Conservation (phyloP, 2,797 vertebrate species). For the Acrossocheilus fasciatus region DNA sequence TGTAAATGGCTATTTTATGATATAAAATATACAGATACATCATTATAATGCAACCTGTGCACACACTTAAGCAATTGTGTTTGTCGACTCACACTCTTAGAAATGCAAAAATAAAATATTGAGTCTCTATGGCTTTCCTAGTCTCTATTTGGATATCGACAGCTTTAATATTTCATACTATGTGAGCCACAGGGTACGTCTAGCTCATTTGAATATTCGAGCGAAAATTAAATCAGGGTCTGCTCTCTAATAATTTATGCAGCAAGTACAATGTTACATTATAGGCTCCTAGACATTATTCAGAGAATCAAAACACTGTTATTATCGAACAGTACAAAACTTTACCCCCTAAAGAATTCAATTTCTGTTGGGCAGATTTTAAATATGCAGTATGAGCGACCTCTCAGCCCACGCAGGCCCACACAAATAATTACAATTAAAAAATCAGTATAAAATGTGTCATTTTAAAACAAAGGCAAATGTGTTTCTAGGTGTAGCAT, state of each 20-base stretch:
- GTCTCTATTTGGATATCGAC: constrained; percentile 63
- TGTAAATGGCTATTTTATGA: not conserved
- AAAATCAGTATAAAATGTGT: not conserved
- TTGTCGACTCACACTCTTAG: constrained; percentile 34
- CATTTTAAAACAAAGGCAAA: not conserved
- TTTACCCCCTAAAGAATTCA: not conserved
- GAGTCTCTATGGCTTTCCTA: constrained; percentile 67
- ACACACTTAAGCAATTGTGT: constrained; percentile 21
- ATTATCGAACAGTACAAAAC: constrained; percentile 6
- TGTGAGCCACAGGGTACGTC: constrained; percentile 74
- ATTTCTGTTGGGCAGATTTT: not conserved
- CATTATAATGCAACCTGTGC: constrained; percentile 14
- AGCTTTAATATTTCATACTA: constrained; percentile 80
- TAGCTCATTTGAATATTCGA: constrained; percentile 73
- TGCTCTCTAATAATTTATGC: constrained; percentile 70
- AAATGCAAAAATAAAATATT: constrained; percentile 75
- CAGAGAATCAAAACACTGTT: constrained; percentile 1
- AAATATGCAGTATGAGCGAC: constrained; percentile 21
- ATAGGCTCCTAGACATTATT: constrained; percentile 42
- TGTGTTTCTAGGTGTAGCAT: not conserved
- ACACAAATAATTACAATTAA: constrained; percentile 26
- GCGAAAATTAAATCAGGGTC: constrained; percentile 64
- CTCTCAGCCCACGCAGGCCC: constrained; percentile 30
- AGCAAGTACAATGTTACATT: constrained; percentile 15
- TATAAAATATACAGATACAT: not conserved